phyloP scores from a whole-genome alignment of 2,113 vertebrate species.

The Melospiza georgiana region DNA sequence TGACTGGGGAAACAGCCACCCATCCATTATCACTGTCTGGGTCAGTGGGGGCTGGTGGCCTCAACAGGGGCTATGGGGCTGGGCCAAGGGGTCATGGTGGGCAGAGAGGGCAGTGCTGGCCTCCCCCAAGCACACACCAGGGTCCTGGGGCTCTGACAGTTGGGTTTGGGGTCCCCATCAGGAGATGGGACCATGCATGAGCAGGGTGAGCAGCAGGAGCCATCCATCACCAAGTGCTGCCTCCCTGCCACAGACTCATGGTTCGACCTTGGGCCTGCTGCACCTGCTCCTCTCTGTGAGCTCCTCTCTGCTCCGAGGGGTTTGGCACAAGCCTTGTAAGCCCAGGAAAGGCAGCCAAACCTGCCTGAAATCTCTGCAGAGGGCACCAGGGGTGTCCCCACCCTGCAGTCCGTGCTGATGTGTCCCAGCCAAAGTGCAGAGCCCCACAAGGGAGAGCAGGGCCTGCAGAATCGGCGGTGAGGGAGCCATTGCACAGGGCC shows the following conservation, averaged over 20 bases:
- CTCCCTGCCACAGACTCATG: accelerated
- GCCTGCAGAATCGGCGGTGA: neutral
- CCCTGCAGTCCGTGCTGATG: accelerated
- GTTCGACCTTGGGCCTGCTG: neutral
- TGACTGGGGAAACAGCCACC: too few species aligned
- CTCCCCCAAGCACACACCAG: neutral
- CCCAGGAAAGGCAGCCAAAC: neutral
- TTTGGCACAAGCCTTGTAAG: neutral
- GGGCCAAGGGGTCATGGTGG: neutral
- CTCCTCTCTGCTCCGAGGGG: neutral
- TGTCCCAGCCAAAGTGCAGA: neutral
- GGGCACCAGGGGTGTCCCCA: neutral
- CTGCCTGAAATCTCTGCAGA: neutral
- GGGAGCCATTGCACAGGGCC: accelerated
- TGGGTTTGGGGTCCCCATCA: neutral
- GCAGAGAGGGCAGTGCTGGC: neutral
- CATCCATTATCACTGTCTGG: neutral
- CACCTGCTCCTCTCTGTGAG: accelerated
- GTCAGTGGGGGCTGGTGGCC: neutral
- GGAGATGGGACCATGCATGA: neutral
- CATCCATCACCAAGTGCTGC: neutral
- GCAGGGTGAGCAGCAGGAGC: neutral
- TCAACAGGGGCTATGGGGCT: neutral
- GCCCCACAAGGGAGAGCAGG: neutral
- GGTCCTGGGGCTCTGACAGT: neutral